Evolutionary conservation across 2,888 invertebrate genomes (phyloP).

Genomic region (Mystacides longicornis): DNA sequence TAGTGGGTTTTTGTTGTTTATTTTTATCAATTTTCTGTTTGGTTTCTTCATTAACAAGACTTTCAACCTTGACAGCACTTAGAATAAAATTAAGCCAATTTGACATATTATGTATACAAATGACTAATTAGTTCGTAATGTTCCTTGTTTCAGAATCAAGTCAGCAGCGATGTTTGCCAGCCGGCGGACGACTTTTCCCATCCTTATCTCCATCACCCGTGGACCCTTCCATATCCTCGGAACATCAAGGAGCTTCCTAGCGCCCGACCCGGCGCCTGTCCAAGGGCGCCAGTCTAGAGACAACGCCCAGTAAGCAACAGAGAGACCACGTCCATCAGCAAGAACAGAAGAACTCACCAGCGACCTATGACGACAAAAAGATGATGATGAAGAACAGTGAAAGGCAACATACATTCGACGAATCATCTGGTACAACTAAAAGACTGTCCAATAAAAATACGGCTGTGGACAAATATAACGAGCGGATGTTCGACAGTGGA

Average conservation of each 20-base stretch:
- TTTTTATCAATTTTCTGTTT: too few relatives aligned
- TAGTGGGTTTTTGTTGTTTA: too few relatives aligned
- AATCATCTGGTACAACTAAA: neutral
- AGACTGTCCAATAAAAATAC: neutral
- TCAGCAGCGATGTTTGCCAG: constrained; percentile 15
- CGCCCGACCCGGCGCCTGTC: constrained; percentile 24
- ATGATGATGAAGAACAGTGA: neutral
- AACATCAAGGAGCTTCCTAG: constrained; percentile 21
- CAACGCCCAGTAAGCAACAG: constrained; percentile 26
- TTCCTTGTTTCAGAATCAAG: constrained; percentile 5
- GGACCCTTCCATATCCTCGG: constrained; percentile 7
- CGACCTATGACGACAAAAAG: neutral
- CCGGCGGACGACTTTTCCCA: constrained; percentile 32
- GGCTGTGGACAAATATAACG: neutral
- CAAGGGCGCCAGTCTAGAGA: constrained; percentile 26
- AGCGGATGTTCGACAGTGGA: constrained; percentile 7
- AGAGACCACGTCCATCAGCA: neutral
- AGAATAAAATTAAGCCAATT: too few relatives aligned
- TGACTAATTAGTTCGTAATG: too few relatives aligned
- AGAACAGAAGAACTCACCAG: neutral
- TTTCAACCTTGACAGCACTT: too few relatives aligned
- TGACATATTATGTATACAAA: too few relatives aligned
- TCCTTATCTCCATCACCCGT: constrained; percentile 17
- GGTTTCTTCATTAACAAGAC: too few relatives aligned
- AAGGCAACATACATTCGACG: constrained; percentile 4